Evolutionary conservation across 2,113 vertebrate species (phyloP), one percentile per base, ranked within the genome.

Genomic region (Dascyllus trimaculatus): DNA sequence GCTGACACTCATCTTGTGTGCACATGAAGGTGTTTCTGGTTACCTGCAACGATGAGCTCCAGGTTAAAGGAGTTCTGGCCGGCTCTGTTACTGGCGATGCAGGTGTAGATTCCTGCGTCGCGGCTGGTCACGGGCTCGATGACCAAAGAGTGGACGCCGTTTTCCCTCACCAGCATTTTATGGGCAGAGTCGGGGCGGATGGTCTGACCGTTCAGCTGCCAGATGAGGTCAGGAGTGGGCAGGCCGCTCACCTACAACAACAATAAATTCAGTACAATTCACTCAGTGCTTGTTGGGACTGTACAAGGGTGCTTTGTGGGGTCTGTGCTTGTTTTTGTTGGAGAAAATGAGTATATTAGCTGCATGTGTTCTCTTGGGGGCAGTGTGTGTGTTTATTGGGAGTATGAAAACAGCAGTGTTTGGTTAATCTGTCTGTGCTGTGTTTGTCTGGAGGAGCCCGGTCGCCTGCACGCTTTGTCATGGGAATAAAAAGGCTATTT

Each of bases 141-240:
- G 86, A 99, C 95, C 91, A 99, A 62, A 2, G 98, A 99, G 94
- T 99, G 98, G 25, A 99, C 96, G 0, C 98, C 98, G 0, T 99
- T 99, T 86, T 99, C 98, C 26, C 98, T 94, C 87, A 99, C 98
- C 73, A 99, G 64, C 98, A 99, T 99, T 91, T 97, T 99, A 87
- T 99, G 98, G 69, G 95, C 94, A 1, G 95, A 96, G 75, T 99
- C 97, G 0, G 98, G 96, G 22, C 96, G 96, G 69, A 99, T 94
- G 21, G 95, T 96, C 86, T 96, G 95, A 40, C 97, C 97, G 3
- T 98, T 97, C 11, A 99, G 92, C 77, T 99, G 97, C 98, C 98
- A 99, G 86, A 96, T 95, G 51, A 99, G 94, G 89, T 99, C 98
- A 1, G 98, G 98, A 2, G 97, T 97, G 0, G 98, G 98, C 65